Evolutionary conservation across 2,113 vertebrate genomes (phyloP).

Genomic region (Podocnemis expansa): DNA sequence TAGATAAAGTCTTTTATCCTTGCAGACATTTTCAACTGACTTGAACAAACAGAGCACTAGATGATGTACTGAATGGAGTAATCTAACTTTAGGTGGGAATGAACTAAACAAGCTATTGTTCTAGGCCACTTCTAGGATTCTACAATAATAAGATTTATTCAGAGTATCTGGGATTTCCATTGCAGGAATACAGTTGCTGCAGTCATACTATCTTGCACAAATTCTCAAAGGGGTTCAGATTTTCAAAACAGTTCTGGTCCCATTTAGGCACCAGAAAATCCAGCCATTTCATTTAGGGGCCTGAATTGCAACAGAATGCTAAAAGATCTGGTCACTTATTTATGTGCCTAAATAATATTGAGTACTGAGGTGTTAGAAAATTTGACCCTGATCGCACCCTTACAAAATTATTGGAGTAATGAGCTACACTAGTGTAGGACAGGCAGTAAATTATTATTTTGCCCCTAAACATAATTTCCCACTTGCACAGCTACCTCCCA

Average conservation of each 20-base stretch:
- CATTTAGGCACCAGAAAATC: not conserved
- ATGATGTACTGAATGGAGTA: not conserved
- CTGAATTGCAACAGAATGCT: not conserved
- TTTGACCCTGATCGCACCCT: not conserved
- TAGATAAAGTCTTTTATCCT: not conserved
- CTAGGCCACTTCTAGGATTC: not conserved
- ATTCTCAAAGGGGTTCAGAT: not conserved
- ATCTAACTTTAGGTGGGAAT: not conserved
- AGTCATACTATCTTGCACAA: not conserved
- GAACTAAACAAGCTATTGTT: not conserved
- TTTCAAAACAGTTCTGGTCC: not conserved
- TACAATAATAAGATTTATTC: not conserved
- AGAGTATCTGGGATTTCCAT: not conserved
- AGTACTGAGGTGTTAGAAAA: not conserved
- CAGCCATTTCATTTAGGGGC: not conserved
- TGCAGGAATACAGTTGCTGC: not conserved
- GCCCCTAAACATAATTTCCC: not conserved
- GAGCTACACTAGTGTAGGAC: not conserved
- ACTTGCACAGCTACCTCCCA: not conserved
- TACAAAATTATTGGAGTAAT: conserved; percentile 1
- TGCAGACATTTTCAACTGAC: not conserved
- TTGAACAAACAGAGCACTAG: not conserved
- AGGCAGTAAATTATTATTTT: not conserved
- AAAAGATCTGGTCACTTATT: not conserved
- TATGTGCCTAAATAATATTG: not conserved